Conservation (phyloP, 1,140 invertebrate species). For the Drosophila nigrodunni region DNA sequence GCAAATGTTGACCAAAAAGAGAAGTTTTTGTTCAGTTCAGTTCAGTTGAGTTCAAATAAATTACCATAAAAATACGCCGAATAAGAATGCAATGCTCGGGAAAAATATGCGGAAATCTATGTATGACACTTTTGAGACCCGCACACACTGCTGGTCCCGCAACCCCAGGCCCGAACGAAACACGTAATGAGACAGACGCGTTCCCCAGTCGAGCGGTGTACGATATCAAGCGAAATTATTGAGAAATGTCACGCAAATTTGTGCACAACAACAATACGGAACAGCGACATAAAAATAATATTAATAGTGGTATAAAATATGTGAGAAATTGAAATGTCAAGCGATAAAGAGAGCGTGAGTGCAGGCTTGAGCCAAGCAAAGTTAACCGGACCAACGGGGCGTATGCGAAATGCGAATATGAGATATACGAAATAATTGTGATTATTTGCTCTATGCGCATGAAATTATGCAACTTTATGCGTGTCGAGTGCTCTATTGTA, state of each 20-base stretch:
- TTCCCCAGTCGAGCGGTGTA: conserved; percentile 32
- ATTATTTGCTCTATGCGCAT: conserved; percentile 78
- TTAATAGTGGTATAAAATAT: conserved; percentile 59
- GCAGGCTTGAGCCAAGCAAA: too few species aligned
- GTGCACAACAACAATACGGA: conserved; percentile 21
- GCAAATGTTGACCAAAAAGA: not conserved
- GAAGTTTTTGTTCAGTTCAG: conserved; percentile 50
- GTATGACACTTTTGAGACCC: conserved; percentile 61
- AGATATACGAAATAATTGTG: conserved; percentile 54
- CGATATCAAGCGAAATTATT: conserved; percentile 70
- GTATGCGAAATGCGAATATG: conserved; percentile 54
- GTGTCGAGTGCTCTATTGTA: conserved; percentile 25
- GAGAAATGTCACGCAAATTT: conserved; percentile 82
- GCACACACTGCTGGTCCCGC: too few species aligned
- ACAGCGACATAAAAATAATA: conserved; percentile 56
- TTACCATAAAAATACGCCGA: conserved; percentile 77
- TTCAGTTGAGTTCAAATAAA: conserved; percentile 68
- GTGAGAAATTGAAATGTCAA: conserved; percentile 78
- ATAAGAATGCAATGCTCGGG: conserved; percentile 63
- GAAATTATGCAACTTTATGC: conserved; percentile 73
- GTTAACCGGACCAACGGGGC: conserved; percentile 18
- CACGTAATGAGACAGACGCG: conserved; percentile 56
- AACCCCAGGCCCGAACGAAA: not conserved
- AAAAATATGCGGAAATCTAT: conserved; percentile 76
- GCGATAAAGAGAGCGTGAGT: conserved; percentile 40